These are phyloP conservation scores for Neodontobutis hainanensis DNA, from an alignment of 2,113 vertebrate genomes.

Conservation along the genomic window DNA sequence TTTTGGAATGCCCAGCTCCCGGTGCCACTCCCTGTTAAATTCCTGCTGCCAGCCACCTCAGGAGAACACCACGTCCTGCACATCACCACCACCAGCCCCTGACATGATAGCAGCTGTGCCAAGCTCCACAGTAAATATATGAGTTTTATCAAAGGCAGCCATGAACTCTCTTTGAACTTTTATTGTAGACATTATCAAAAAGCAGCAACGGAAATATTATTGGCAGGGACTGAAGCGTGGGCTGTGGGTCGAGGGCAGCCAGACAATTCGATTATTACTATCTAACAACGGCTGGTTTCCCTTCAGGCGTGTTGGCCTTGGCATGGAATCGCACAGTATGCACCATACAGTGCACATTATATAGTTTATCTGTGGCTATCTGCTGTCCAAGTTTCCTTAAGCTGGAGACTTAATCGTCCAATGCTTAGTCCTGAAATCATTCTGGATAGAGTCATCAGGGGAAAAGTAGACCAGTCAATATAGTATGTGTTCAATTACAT, in stretches of 20 bases:
- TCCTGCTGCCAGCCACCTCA: conserved; percentile 33
- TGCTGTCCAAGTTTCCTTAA: background rate
- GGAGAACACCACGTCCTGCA: conserved; percentile 24
- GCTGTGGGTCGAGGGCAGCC: conserved; percentile 31
- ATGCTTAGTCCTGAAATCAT: background rate
- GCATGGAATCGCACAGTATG: conserved; percentile 34
- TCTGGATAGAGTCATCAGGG: conserved; percentile 17
- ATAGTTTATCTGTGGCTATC: background rate
- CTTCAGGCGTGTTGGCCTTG: conserved; percentile 44
- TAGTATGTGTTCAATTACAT: background rate
- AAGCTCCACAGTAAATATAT: conserved; percentile 46
- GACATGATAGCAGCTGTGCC: conserved; percentile 36
- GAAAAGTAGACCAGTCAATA: background rate
- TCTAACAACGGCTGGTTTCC: conserved; percentile 49
- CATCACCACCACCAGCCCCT: conserved; percentile 18
- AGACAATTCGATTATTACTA: conserved; percentile 63
- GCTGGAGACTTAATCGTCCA: background rate
- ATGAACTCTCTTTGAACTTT: conserved; percentile 67
- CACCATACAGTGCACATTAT: conserved; percentile 6
- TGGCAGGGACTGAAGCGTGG: conserved; percentile 25
- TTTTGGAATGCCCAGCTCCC: conserved; percentile 50
- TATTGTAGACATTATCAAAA: conserved; percentile 65
- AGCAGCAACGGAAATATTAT: conserved; percentile 59
- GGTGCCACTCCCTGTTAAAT: conserved; percentile 47
- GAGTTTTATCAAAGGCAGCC: conserved; percentile 59